A percentile compares a stretch with the other conserved stretches of the same genome.
Evolutionary conservation across 2,888 invertebrate genomes (phyloP).

Genomic region (Myopa testacea): DNA sequence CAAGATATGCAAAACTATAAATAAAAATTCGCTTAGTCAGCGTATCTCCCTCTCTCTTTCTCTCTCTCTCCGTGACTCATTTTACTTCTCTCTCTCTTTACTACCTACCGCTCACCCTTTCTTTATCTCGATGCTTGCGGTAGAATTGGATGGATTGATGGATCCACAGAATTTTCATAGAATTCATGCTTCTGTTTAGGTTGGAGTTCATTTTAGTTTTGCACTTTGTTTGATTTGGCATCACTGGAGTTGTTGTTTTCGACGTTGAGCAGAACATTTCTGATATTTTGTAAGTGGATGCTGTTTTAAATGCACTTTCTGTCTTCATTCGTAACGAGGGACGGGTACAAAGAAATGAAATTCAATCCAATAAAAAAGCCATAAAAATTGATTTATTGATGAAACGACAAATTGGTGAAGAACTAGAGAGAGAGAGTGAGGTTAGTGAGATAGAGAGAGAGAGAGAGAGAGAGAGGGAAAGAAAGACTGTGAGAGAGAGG

Average conservation of each 20-base stretch:
- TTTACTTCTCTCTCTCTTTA: too few species aligned
- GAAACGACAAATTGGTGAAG: too few species aligned
- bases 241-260: neutral
- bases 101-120: too few species aligned
- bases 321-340: neutral
- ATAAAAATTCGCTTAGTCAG: constrained; percentile 26
- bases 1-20: constrained; percentile 8
- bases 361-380: too few species aligned
- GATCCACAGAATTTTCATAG: too few species aligned
- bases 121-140: too few species aligned
- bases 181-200: neutral
- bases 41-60: neutral
- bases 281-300: neutral
- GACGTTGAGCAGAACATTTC: neutral
- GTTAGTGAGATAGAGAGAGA: too few species aligned
- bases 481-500: too few species aligned
- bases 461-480: too few species aligned
- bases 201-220: neutral
- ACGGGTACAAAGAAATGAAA: neutral
- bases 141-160: too few species aligned
- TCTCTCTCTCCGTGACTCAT: neutral
- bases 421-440: too few species aligned
- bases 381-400: too few species aligned
- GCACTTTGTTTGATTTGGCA: neutral
- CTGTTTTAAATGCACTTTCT: constrained; percentile 1